These are phyloP conservation scores for Xyliphius kryptos DNA, from an alignment of 2,113 vertebrate genomes.

Conservation along the genomic window DNA sequence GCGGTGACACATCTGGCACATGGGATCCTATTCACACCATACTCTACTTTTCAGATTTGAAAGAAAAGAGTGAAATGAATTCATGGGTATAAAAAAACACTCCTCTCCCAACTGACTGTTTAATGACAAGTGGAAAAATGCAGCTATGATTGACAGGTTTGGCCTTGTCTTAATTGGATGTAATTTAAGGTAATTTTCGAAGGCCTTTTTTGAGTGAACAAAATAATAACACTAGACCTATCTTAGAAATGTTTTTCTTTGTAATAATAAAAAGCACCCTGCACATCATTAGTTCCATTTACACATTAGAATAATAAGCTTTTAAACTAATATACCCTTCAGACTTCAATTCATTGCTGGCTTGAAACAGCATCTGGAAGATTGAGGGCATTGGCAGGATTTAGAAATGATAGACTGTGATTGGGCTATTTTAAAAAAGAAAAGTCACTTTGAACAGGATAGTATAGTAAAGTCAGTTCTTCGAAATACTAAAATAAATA, in stretches of 20 bases:
- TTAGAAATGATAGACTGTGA: conserved; percentile 28
- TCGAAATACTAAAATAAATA: too few relatives aligned
- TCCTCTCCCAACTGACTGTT: conserved; percentile 54
- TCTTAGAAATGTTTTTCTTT: conserved; percentile 71
- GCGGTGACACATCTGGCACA: conserved; percentile 79
- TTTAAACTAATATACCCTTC: conserved; percentile 71
- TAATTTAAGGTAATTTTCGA: conserved; percentile 93
- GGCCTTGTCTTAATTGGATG: conserved; percentile 98
- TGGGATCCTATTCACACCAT: conserved; percentile 26
- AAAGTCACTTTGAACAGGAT: conserved; percentile 10
- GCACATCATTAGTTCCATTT: conserved; percentile 74
- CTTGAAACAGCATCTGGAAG: conserved; percentile 38
- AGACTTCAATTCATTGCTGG: conserved; percentile 56
- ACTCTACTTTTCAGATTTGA: conserved; percentile 25
- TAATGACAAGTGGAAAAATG: conserved; percentile 72
- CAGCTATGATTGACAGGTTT: conserved; percentile 83
- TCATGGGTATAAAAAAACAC: conserved; percentile 49
- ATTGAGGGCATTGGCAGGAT: conserved; percentile 44
- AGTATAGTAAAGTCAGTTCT: too few relatives aligned
- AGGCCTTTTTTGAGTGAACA: conserved; percentile 66
- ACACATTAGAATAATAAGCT: conserved; percentile 76
- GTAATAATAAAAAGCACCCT: conserved; percentile 72
- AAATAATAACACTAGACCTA: conserved; percentile 74
- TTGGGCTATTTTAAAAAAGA: not conserved
- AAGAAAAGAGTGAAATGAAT: conserved; percentile 30